Evolutionary conservation across 2,113 vertebrate species (phyloP), one percentile per base, ranked within the genome.

Genomic region (Carlito syrichta): DNA sequence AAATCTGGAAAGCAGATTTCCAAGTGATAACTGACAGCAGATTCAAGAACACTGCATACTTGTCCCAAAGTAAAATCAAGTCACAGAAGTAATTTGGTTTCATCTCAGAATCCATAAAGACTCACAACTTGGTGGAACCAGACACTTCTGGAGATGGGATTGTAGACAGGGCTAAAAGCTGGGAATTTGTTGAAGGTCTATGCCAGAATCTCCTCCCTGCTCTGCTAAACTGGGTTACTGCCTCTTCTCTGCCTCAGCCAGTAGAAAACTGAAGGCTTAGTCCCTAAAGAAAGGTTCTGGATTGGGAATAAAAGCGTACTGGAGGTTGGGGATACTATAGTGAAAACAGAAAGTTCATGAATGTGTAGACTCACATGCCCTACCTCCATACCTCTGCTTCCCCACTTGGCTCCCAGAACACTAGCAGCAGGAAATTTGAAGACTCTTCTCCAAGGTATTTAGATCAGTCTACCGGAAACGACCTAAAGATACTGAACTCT

Each of bases 1-100:
- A 43, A 84, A 81, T 69, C 79, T 84, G 43, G 82, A 95, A 84
- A 96, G 87, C 93, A 96, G 91, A 86, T 76, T 69, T 84, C 20
- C 58, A 63, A 87, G n/a, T 69, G 76, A 45, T 76, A 94, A 81
- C 35, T 63, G 40, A 87, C 27, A 71, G 40, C 38, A 76, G 30
- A 81, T 45, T 90, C 45, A 81, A 71, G 30, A 48, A 94, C 92
- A 77, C 56, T 20, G 11, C 62, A 40, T 40, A 17, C 8, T 89
- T 48, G 32, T 23, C 45, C 16, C 43, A n/a, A 14, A 45, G 54
- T 23, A 60, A 76, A 87, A 79, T 32, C 4, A 87, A 74, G 32
- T 5, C n/a, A 11, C 7, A 91, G 77, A 79, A 35, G 2, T 19
- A 84, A 62, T 27, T 23, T 54, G 56, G 40, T 73, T 83, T 40